Percentiles rank a stretch among this genome's conserved stretches.
These are phyloP conservation scores for Chelmon rostratus DNA, from an alignment of 2,797 vertebrate genomes.

Conservation along the genomic window DNA sequence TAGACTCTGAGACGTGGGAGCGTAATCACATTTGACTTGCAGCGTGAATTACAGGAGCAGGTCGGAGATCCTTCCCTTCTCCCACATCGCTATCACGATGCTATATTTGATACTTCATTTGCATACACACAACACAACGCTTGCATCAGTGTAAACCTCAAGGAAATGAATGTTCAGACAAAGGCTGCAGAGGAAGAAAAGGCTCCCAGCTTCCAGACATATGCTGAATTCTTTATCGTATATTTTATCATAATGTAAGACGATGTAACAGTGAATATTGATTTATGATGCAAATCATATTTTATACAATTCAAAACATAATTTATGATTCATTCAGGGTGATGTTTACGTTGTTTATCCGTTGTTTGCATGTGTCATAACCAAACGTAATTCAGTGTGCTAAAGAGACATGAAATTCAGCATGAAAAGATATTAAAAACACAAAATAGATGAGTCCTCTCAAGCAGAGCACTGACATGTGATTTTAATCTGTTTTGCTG, in stretches of 20 bases:
- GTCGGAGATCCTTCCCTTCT: conserved; percentile 43
- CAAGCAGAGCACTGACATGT: conserved; percentile 22
- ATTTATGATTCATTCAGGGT: background rate
- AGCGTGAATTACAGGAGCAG: conserved; percentile 65
- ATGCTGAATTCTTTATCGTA: conserved; percentile 61
- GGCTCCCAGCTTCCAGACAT: conserved; percentile 39
- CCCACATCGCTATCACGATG: conserved; percentile 44
- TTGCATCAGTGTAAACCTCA: conserved; percentile 60
- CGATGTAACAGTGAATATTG: conserved; percentile 22
- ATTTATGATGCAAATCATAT: conserved; percentile 15
- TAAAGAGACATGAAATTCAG: background rate
- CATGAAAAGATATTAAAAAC: background rate
- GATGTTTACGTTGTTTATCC: conserved; percentile 23
- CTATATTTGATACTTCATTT: conserved; percentile 73
- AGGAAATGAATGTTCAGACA: conserved; percentile 66
- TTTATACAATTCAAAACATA: background rate
- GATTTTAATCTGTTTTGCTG: conserved; percentile 41
- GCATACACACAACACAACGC: conserved; percentile 60
- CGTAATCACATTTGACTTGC: conserved; percentile 75
- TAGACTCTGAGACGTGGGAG: conserved; percentile 56
- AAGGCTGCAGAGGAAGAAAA: conserved; percentile 48
- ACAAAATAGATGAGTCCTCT: background rate
- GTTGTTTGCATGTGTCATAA: background rate
- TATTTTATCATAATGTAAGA: conserved; percentile 50
- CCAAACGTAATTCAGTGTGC: background rate